These are phyloP conservation scores for Gymnosoma rotundatum DNA, from an alignment of 2,888 invertebrate species.

Conservation along the genomic window DNA sequence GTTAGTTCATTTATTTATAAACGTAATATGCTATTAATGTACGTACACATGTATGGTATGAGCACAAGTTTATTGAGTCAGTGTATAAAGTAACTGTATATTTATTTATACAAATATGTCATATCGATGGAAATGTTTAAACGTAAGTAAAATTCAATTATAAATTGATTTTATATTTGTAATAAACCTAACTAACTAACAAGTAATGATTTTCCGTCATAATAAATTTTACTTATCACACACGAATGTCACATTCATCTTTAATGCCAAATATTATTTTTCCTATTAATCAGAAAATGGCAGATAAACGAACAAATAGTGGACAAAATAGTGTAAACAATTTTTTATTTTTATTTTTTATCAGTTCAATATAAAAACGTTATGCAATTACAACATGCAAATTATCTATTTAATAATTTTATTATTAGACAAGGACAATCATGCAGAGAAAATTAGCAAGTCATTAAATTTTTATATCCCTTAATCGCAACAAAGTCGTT, in stretches of 20 bases:
- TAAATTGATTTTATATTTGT: constrained; percentile 39
- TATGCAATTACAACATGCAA: too few relatives aligned
- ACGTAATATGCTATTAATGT: not conserved
- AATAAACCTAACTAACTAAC: constrained; percentile 27
- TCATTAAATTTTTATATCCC: too few relatives aligned
- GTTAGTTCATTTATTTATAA: constrained; percentile 59
- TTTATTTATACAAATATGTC: too few relatives aligned
- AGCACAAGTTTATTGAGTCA: not conserved
- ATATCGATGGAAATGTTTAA: not conserved
- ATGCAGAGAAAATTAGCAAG: too few relatives aligned
- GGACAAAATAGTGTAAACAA: constrained; percentile 33
- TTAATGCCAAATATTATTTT: constrained; percentile 42
- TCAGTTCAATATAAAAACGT: not conserved
- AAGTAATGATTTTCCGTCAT: constrained; percentile 27
- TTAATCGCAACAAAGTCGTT: too few relatives aligned
- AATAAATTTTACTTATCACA: constrained; percentile 12
- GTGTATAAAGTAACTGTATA: not conserved
- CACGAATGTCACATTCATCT: constrained; percentile 15
- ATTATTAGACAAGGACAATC: too few relatives aligned
- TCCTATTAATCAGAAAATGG: constrained; percentile 32
- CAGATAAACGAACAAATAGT: not conserved
- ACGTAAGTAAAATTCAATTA: constrained; percentile 37
- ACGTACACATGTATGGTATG: not conserved
- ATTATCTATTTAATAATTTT: too few relatives aligned
- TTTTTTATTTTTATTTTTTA: constrained; percentile 32